Base-by-base conservation (phyloP, 2,797 vertebrate genomes). In the Ispidina picta region DNA sequence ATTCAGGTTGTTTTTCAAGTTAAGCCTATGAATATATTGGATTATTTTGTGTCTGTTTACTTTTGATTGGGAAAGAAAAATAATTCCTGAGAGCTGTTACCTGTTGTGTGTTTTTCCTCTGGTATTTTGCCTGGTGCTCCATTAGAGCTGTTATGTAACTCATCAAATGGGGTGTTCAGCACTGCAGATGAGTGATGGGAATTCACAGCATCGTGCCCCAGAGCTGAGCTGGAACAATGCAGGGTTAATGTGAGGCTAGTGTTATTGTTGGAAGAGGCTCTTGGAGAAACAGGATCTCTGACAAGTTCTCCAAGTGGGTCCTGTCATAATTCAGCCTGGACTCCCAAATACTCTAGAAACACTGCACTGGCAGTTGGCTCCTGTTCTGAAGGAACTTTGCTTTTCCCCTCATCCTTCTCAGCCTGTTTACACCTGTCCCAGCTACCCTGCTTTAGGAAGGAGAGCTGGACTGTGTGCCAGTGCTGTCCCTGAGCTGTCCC, bases 251-350 rank as follows among this genome's bases (percentile, higher is more conserved):
- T 76, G 88, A 79, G 43, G 21, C 26, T 23, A 22, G 22, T 94
- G 84, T 94, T 96, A 78, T 83, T 97, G 96, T 96, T 96, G 96
- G 96, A 95, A 81, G 80, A 72, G 35, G 8, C n/a, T 90, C 74
- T 37, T 9, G 88, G 74, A 91, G 92, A 88, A 95, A 64, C 74
- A 91, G 69, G 93, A 17, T 82, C 21, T 65, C 60, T 85, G 94
- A 72, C 80, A 78, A 78, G 86, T 89, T 84, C 59, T 51, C 52
- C 11, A 76, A 74, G 33, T 15, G 41, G 86, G 88, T 76, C 41
- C 39, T 91, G 84, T 73, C 10, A 5, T 21, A 71, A 44, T 75
- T 92, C 92, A 87, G 74, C 22, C 64, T 10, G 8, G 88, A 25
- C 62, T 88, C n/a, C 3, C 33, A 79, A 60, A 68, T 62, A 83